Evolutionary conservation across 1,140 invertebrate species (phyloP).

Genomic region (Rhyacophila brunnea): DNA sequence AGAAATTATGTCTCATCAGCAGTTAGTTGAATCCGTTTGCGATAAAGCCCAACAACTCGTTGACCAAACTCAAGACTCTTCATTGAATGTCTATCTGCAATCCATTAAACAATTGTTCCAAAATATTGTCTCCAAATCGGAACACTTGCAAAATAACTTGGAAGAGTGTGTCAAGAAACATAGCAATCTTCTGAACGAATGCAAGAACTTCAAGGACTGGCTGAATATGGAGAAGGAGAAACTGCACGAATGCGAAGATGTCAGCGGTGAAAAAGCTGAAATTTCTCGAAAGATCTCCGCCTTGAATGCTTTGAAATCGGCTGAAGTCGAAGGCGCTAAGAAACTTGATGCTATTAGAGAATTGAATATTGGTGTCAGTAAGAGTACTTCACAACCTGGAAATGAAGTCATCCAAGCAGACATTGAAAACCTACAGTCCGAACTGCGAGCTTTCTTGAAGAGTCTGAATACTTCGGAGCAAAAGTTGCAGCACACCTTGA

Average conservation of each 20-base stretch:
- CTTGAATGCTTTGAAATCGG: slow-evolving; percentile 66
- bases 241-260: slow-evolving; percentile 72
- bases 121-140: slow-evolving; percentile 84
- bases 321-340: slow-evolving; percentile 68
- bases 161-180: slow-evolving; percentile 86
- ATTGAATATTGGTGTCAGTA: slow-evolving; percentile 67
- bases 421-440: slow-evolving; percentile 66
- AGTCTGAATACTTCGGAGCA: slow-evolving; percentile 64
- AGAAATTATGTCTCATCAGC: slow-evolving; percentile 90
- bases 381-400: slow-evolving; percentile 79
- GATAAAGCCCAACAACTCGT: slow-evolving; percentile 89
- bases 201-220: slow-evolving; percentile 78
- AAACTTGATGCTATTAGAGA: slow-evolving; percentile 69
- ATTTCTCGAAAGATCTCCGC: slow-evolving; percentile 71
- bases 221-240: slow-evolving; percentile 73
- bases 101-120: slow-evolving; percentile 89
- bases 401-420: slow-evolving; percentile 72
- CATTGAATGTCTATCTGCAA: slow-evolving; percentile 80
- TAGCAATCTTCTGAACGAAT: slow-evolving; percentile 69
- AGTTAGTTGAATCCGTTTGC: slow-evolving; percentile 84
- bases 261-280: slow-evolving; percentile 78
- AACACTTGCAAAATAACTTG: slow-evolving; percentile 79
- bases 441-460: slow-evolving; percentile 63
- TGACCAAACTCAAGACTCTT: slow-evolving; percentile 84
- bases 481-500: slow-evolving; percentile 70